These are phyloP conservation scores for Phaethornis superciliosus DNA, from an alignment of 2,113 vertebrate genomes.

Conservation along the genomic window DNA sequence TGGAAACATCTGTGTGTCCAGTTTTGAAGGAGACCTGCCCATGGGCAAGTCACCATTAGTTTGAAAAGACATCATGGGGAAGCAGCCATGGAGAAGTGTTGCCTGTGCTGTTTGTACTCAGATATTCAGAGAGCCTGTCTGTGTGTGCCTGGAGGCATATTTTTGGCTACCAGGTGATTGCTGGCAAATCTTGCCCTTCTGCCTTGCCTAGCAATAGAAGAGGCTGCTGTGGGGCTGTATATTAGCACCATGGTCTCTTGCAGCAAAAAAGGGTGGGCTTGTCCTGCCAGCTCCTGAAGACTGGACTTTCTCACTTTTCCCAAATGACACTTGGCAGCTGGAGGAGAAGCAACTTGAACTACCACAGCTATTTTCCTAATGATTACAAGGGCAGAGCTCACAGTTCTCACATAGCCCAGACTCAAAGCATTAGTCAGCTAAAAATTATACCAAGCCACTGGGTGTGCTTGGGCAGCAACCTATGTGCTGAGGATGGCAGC, in stretches of 20 bases:
- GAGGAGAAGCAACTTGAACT: neutral
- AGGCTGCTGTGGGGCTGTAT: neutral
- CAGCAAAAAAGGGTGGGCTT: neutral
- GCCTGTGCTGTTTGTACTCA: neutral
- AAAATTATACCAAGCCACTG: neutral
- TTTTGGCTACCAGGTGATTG: neutral
- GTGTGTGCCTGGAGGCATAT: neutral
- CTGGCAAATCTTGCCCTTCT: neutral
- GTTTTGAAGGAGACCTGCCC: neutral
- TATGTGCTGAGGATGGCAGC: neutral
- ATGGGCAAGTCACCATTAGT: neutral
- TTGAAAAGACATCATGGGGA: neutral
- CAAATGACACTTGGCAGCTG: neutral
- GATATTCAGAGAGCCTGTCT: neutral
- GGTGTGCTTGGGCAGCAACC: rapidly evolving
- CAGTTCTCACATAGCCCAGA: neutral
- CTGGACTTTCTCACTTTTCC: neutral
- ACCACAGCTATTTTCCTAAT: slow-evolving; percentile 8
- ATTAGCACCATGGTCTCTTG: neutral
- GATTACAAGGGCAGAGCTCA: neutral
- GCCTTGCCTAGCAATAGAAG: neutral
- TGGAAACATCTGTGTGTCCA: neutral
- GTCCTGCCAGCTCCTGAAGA: neutral
- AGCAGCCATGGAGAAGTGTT: neutral
- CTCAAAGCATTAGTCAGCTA: neutral